Conservation (phyloP, 1,140 invertebrate genomes). For the Cotesia typhae region DNA sequence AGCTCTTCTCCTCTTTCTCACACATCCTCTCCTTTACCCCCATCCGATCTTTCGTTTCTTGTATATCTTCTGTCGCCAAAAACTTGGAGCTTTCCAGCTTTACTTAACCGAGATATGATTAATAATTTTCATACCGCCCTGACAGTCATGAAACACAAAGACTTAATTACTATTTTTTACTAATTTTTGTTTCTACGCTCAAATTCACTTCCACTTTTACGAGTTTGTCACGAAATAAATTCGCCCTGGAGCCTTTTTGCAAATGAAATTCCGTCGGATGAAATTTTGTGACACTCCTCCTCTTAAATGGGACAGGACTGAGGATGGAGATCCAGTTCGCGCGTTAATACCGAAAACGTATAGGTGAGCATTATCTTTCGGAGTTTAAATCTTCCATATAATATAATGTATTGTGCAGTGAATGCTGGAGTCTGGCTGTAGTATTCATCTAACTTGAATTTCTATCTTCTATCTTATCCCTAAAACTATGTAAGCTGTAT, state of each 20-base stretch:
- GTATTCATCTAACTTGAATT: slow-evolving; percentile 22
- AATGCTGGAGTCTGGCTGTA: slow-evolving; percentile 11
- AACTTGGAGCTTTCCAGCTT: no score
- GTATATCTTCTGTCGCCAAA: neutral
- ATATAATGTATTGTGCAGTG: slow-evolving; percentile 14
- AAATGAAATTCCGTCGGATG: no score
- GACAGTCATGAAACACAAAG: no score
- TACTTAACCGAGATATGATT: no score
- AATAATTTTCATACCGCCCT: no score
- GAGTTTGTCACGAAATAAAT: no score
- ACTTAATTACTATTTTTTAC: no score
- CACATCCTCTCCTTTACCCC: neutral
- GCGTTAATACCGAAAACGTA: slow-evolving; percentile 20
- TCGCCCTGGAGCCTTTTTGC: no score
- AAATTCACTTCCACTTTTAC: no score
- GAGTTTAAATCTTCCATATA: slow-evolving; percentile 34
- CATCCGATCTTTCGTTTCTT: neutral
- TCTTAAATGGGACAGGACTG: neutral
- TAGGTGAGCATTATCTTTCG: slow-evolving; percentile 39
- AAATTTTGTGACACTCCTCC: no score
- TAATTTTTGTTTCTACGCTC: no score
- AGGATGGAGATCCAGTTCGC: neutral
- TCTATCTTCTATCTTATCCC: slow-evolving; percentile 2
- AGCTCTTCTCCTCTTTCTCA: neutral
- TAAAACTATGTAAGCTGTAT: no score